A percentile compares a stretch with the other conserved stretches of the same genome.
Evolutionary conservation across 2,888 invertebrate genomes (phyloP).

Genomic region (Ennomos erosarius): DNA sequence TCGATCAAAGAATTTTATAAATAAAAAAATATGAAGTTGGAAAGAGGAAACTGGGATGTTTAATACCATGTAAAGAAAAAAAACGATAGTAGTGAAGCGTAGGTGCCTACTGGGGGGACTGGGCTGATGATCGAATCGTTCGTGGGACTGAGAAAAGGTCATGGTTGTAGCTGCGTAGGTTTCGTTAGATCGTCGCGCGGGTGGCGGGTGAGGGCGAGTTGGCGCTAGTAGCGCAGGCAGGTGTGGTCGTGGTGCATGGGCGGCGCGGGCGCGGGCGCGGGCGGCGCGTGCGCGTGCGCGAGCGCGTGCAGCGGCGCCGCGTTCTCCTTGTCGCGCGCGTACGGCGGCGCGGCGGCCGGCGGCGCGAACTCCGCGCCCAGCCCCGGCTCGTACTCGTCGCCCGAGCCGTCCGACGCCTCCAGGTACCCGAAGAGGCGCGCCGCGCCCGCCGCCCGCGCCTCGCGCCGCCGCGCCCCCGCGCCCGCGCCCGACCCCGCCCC

Average conservation of each 20-base stretch:
- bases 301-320: slow-evolving; percentile 66
- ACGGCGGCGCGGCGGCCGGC: slow-evolving; percentile 50
- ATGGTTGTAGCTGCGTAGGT: no score
- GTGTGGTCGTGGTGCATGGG: slow-evolving; percentile 74
- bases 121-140: no score
- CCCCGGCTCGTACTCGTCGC: slow-evolving; percentile 77
- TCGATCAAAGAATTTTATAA: no score
- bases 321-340: slow-evolving; percentile 76
- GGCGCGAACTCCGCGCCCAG: slow-evolving; percentile 45
- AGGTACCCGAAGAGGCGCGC: slow-evolving; percentile 90
- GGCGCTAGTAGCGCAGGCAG: slow-evolving; percentile 71
- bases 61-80: no score
- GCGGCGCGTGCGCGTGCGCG: slow-evolving; percentile 61
- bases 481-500: slow-evolving; percentile 40
- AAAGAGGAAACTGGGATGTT: no score
- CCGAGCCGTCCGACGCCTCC: slow-evolving; percentile 90
- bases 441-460: slow-evolving; percentile 79
- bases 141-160: no score
- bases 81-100: no score
- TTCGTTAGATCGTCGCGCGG: no score
- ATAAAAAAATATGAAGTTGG: no score
- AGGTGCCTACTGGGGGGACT: no score
- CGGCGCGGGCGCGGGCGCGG: slow-evolving; percentile 59
- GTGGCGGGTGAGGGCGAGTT: no score
- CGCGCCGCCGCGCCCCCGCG: slow-evolving; percentile 51